Evolutionary conservation across 2,888 invertebrate genomes (phyloP).

Genomic region (Eristalis arbustorum): DNA sequence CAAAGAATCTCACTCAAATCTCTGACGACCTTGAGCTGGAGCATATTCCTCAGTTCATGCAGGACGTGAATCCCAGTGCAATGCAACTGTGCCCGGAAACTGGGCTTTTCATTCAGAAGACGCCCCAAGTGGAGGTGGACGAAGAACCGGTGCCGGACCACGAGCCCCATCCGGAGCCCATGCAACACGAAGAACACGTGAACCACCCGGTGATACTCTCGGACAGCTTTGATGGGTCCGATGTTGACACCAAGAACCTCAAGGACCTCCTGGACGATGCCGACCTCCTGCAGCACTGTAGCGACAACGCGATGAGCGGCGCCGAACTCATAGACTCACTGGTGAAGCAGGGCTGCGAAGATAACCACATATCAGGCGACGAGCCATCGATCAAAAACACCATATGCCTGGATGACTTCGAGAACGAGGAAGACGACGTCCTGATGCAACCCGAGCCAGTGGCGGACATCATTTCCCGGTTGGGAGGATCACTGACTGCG

Average conservation of each 20-base stretch:
- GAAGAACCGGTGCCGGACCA: constrained; percentile 26
- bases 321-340: constrained; percentile 83
- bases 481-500: constrained; percentile 83
- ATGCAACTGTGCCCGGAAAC: constrained; percentile 78
- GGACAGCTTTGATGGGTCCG: constrained; percentile 72
- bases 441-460: constrained; percentile 81
- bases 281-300: constrained; percentile 78
- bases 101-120: constrained; percentile 76
- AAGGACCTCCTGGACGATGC: constrained; percentile 79
- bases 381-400: constrained; percentile 72
- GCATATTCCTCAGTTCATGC: constrained; percentile 67
- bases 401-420: constrained; percentile 79
- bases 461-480: constrained; percentile 84
- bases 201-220: constrained; percentile 59
- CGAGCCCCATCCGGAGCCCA: constrained; percentile 13
- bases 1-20: constrained; percentile 72
- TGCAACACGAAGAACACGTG: constrained; percentile 34
- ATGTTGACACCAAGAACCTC: constrained; percentile 78
- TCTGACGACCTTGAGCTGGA: constrained; percentile 66
- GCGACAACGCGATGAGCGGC: constrained; percentile 80
- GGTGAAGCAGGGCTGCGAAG: constrained; percentile 84
- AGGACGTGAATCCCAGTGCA: constrained; percentile 46
- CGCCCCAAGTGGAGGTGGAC: constrained; percentile 14
- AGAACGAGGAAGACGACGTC: constrained; percentile 81
- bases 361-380: constrained; percentile 81